Conservation (phyloP, 1,140 invertebrate genomes). For the Globodera ellingtonae region DNA sequence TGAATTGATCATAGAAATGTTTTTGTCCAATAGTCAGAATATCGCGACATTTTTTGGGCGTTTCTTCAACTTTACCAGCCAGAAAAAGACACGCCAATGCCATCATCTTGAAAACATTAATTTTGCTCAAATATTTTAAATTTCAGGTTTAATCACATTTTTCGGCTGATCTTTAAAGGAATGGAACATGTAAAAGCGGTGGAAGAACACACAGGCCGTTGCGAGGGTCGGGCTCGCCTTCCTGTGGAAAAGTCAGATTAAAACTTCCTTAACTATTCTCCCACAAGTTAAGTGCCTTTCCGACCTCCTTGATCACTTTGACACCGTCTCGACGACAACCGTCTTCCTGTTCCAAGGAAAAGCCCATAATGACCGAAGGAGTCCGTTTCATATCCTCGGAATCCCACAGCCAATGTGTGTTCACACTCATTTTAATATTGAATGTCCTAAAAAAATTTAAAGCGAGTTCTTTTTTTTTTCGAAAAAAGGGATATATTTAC, state of each 20-base stretch:
- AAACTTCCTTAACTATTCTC: conserved; percentile 48
- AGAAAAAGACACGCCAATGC: conserved; percentile 94
- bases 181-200: conserved; percentile 98
- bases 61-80: conserved; percentile 98
- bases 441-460: no score
- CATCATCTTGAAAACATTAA: conserved; percentile 74
- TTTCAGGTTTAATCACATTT: conserved; percentile 74
- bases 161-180: conserved; percentile 91
- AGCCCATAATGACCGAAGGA: conserved; percentile 50
- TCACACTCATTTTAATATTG: conserved; percentile 32
- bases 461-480: no score
- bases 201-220: conserved; percentile 95
- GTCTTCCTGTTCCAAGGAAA: conserved; percentile 48
- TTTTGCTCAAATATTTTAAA: neutral
- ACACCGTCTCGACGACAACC: conserved; percentile 48
- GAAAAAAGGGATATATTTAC: no score
- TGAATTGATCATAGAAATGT: conserved; percentile 77
- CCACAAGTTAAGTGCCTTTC: conserved; percentile 54
- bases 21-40: conserved; percentile 86
- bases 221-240: conserved; percentile 76
- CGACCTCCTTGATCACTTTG: conserved; percentile 55
- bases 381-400: conserved; percentile 46
- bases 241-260: no score
- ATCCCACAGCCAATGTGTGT: conserved; percentile 45
- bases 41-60: conserved; percentile 97